Conservation (phyloP, 1,140 invertebrate genomes). For the Hyphantria cunea region DNA sequence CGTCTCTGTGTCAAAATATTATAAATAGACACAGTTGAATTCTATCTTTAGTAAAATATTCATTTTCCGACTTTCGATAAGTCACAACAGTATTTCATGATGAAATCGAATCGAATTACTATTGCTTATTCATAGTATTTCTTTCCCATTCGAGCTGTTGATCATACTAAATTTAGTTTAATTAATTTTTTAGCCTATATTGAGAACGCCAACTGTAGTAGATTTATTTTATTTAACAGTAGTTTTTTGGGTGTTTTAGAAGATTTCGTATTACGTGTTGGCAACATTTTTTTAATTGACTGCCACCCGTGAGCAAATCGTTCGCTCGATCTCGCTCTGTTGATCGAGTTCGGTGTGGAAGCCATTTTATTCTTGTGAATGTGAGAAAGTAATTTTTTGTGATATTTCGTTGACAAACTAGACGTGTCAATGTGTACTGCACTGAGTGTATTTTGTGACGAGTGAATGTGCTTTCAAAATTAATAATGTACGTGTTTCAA, state of each 20-base stretch:
- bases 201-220: slow-evolving; percentile 21
- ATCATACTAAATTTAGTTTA: too few relatives aligned
- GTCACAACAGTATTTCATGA: too few relatives aligned
- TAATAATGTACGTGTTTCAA: slow-evolving; percentile 71
- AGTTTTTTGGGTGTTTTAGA: slow-evolving; percentile 24
- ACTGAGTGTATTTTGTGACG: slow-evolving; percentile 70
- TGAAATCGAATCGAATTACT: too few relatives aligned
- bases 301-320: slow-evolving; percentile 74
- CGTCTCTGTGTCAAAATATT: too few relatives aligned
- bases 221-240: slow-evolving; percentile 30
- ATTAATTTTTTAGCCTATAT: too few relatives aligned
- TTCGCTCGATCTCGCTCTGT: slow-evolving; percentile 77
- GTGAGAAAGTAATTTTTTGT: slow-evolving; percentile 68
- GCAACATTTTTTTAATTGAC: slow-evolving; percentile 71
- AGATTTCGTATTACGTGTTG: slow-evolving; percentile 36
- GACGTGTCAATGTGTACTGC: slow-evolving; percentile 72
- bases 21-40: too few relatives aligned
- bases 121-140: too few relatives aligned
- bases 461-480: slow-evolving; percentile 62
- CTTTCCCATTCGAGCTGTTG: too few relatives aligned
- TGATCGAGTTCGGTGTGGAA: slow-evolving; percentile 75
- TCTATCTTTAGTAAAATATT: too few relatives aligned
- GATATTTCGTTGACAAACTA: slow-evolving; percentile 52
- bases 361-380: slow-evolving; percentile 80
- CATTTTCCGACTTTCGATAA: too few relatives aligned